Percentiles rank a stretch among this genome's conserved stretches.
phyloP scores from a whole-genome alignment of 1,140 invertebrate species.

The Carcinoscorpius rotundicauda region DNA sequence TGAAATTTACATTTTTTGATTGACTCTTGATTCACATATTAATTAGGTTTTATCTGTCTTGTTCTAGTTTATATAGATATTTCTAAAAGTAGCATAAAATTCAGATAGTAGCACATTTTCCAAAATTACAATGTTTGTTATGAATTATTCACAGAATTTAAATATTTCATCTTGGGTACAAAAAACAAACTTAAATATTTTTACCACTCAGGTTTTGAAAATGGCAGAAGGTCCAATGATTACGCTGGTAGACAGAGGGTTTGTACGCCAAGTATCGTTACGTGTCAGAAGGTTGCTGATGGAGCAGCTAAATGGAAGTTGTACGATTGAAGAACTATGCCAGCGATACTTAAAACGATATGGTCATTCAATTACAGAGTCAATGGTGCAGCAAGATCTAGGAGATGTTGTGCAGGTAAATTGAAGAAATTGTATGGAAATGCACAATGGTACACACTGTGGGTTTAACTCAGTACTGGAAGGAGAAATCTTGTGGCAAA shows the following conservation, averaged over 20 bases:
- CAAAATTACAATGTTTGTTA: background rate
- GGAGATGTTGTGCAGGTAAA: conserved; percentile 38
- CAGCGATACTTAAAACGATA: conserved; percentile 38
- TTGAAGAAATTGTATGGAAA: background rate
- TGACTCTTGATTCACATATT: too few species aligned
- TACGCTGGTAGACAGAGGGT: conserved; percentile 24
- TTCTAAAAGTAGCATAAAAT: background rate
- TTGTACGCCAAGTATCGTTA: conserved; percentile 33
- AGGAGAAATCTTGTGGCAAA: background rate
- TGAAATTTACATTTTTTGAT: too few species aligned
- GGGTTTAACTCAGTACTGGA: background rate
- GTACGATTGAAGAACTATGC: conserved; percentile 38
- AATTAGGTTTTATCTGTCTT: too few species aligned
- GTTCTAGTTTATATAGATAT: too few species aligned
- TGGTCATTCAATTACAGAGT: conserved; percentile 35
- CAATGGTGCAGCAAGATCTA: conserved; percentile 39
- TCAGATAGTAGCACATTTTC: background rate
- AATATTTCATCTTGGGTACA: background rate
- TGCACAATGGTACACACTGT: background rate
- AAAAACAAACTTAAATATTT: background rate
- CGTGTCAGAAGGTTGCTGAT: conserved; percentile 44
- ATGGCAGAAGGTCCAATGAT: conserved; percentile 32
- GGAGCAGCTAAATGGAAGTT: conserved; percentile 38
- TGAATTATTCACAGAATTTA: background rate
- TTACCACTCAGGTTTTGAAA: conserved; percentile 32